A percentile compares a stretch with the other conserved stretches of the same genome.
Conservation (phyloP, 2,113 vertebrate genomes). For the Xiphophorus maculatus region DNA sequence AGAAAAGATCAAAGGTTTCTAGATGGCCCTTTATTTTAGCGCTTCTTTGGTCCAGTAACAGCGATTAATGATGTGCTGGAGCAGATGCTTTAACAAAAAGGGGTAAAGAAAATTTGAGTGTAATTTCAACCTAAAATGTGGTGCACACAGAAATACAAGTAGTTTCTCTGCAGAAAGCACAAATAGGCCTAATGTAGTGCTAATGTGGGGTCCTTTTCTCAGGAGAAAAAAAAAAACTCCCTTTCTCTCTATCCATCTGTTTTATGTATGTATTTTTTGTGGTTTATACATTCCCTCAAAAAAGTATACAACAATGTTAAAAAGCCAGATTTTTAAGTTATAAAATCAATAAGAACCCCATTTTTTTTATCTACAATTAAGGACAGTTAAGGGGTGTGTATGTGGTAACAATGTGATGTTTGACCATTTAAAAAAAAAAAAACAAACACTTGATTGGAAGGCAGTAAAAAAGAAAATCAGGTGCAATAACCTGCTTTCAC, state of each 20-base stretch:
- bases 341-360: no score
- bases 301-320: no score
- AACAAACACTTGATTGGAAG: no score
- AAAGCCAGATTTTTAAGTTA: no score
- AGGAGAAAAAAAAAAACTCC: neutral
- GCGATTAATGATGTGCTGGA: constrained; percentile 61
- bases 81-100: constrained; percentile 19
- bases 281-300: no score
- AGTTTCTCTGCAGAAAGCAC: neutral
- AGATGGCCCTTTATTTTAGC: constrained; percentile 46
- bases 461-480: no score
- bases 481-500: no score
- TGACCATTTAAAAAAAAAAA: no score
- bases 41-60: constrained; percentile 38
- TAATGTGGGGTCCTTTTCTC: neutral
- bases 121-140: constrained; percentile 22
- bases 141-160: neutral
- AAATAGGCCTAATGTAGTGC: neutral
- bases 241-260: neutral
- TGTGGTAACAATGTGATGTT: no score
- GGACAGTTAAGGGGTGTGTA: no score
- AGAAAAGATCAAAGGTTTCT: constrained; percentile 71
- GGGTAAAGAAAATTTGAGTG: constrained; percentile 1
- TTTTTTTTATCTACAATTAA: no score
- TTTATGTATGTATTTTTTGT: neutral